Percentiles rank a stretch among this genome's conserved stretches.
These are phyloP conservation scores for Sebastiscus albofasciatus DNA, from an alignment of 2,797 vertebrate genomes.

Conservation along the genomic window DNA sequence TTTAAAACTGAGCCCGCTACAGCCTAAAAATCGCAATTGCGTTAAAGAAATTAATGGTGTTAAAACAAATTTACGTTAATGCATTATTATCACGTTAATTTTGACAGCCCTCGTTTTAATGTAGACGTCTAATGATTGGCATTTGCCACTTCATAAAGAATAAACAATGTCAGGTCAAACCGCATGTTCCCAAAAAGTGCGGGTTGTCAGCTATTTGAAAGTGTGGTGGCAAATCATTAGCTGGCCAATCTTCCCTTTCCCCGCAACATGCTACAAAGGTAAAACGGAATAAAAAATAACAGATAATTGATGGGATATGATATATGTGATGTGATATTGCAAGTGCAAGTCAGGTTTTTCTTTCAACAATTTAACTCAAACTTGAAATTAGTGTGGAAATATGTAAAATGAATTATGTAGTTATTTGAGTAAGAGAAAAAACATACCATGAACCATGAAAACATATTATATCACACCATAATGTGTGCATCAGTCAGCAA, in stretches of 20 bases:
- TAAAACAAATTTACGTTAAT: not conserved
- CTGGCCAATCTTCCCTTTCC: not conserved
- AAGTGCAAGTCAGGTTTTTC: not conserved
- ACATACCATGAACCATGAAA: not conserved
- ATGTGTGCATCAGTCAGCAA: not conserved
- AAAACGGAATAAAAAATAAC: not conserved
- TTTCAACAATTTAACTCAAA: not conserved
- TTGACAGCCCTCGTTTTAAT: not conserved
- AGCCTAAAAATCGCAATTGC: not conserved
- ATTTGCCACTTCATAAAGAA: no score
- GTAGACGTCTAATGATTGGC: no score
- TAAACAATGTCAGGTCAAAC: not conserved
- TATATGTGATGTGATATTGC: not conserved
- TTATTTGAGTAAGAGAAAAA: not conserved
- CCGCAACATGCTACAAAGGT: not conserved
- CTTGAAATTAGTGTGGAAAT: not conserved
- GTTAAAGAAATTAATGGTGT: not conserved
- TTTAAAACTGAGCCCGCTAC: not conserved
- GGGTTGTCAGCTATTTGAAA: not conserved
- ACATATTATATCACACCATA: not conserved
- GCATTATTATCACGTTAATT: not conserved
- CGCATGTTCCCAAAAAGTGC: not conserved
- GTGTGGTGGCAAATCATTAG: not conserved
- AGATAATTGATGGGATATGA: not conserved
- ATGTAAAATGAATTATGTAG: not conserved